Percentiles rank a stretch among this genome's conserved stretches.
Conservation (phyloP, 1,140 invertebrate species). For the Cyphomyrmex costatus region DNA sequence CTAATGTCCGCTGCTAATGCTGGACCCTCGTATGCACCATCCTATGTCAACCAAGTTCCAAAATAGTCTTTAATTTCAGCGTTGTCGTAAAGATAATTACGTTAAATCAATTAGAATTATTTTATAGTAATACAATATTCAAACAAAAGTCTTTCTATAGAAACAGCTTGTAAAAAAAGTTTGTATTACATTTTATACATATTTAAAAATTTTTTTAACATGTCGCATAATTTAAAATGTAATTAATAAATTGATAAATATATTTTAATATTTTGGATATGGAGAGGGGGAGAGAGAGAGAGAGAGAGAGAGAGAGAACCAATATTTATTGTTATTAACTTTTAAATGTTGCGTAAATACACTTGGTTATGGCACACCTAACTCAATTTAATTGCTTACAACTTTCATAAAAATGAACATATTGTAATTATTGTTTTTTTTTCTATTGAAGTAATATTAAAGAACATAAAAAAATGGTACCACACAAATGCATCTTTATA, state of each 20-base stretch:
- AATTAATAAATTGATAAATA: neutral
- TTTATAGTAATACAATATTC: neutral
- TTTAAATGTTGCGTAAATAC: too few relatives aligned
- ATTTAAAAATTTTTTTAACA: neutral
- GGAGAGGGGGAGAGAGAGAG: too few relatives aligned
- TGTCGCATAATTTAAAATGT: neutral
- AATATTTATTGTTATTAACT: neutral
- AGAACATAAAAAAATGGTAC: too few relatives aligned
- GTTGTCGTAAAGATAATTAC: neutral
- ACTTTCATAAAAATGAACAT: too few relatives aligned
- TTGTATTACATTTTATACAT: neutral
- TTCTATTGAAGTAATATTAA: too few relatives aligned
- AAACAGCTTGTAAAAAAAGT: neutral
- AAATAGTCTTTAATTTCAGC: slow-evolving; percentile 4
- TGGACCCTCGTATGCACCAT: neutral
- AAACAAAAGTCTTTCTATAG: neutral
- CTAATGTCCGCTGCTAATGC: slow-evolving; percentile 43
- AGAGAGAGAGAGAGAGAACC: neutral
- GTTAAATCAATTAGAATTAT: slow-evolving; percentile 20
- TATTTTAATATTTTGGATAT: neutral
- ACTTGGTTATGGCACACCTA: too few relatives aligned
- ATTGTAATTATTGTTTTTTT: too few relatives aligned
- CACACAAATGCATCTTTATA: too few relatives aligned
- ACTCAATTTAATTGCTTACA: too few relatives aligned
- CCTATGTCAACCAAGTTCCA: slow-evolving; percentile 28